phyloP scores from a whole-genome alignment of 1,140 invertebrate genomes.

The Latrodectus geometricus region DNA sequence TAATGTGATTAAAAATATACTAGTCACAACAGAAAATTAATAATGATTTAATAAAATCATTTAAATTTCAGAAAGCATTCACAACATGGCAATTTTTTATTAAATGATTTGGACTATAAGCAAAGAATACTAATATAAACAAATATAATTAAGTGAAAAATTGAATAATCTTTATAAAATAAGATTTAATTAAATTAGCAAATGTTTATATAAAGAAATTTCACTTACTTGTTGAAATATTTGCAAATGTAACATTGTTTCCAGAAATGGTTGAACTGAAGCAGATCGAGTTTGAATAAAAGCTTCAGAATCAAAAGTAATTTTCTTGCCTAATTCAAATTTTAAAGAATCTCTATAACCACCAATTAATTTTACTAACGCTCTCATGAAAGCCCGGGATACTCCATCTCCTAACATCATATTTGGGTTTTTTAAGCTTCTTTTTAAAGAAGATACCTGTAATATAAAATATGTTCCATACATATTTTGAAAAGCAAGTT shows the following conservation, averaged over 20 bases:
- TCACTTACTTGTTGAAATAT: slow-evolving; percentile 81
- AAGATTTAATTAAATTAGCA: no score
- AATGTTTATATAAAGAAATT: neutral
- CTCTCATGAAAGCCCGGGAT: slow-evolving; percentile 87
- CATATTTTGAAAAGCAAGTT: no score
- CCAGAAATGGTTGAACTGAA: slow-evolving; percentile 86
- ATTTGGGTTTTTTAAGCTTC: slow-evolving; percentile 70
- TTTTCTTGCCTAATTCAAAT: slow-evolving; percentile 69
- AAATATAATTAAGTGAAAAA: no score
- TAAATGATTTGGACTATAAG: no score
- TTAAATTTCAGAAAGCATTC: no score
- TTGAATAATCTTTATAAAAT: no score
- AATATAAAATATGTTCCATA: neutral
- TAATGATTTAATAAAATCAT: no score
- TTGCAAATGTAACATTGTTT: slow-evolving; percentile 92
- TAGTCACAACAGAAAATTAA: no score
- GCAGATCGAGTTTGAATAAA: slow-evolving; percentile 86
- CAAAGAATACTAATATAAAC: no score
- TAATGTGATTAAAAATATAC: no score
- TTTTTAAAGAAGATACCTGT: slow-evolving; percentile 69
- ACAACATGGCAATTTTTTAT: no score
- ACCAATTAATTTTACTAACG: slow-evolving; percentile 87
- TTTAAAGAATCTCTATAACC: slow-evolving; percentile 91
- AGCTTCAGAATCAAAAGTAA: slow-evolving; percentile 86
- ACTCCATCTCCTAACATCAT: slow-evolving; percentile 87